Percentiles rank a stretch among this genome's conserved stretches.
These are phyloP conservation scores for Chydorus sphaericus DNA, from an alignment of 2,888 invertebrate genomes.

Conservation along the genomic window DNA sequence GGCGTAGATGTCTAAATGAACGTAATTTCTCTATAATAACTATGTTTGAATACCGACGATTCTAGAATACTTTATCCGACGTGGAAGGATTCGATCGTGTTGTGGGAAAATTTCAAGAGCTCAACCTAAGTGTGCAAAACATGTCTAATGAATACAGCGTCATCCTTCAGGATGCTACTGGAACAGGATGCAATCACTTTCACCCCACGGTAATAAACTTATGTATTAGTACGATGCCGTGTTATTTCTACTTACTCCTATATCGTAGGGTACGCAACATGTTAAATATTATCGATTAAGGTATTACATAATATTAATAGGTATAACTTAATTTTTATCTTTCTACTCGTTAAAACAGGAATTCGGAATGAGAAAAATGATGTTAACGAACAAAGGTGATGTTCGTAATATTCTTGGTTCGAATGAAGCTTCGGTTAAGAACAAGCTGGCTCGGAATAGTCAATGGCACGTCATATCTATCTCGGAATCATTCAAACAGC, in stretches of 20 bases:
- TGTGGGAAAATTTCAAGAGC: not conserved
- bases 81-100: not conserved
- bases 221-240: not conserved
- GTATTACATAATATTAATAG: too few relatives aligned
- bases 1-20: too few relatives aligned
- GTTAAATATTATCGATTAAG: too few relatives aligned
- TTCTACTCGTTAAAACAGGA: not conserved
- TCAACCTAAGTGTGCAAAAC: not conserved
- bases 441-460: not conserved
- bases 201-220: not conserved
- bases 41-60: too few relatives aligned
- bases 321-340: not conserved
- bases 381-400: not conserved
- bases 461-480: not conserved
- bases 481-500: slow-evolving; percentile 2
- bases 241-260: not conserved
- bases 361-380: not conserved
- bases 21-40: too few relatives aligned
- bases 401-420: not conserved
- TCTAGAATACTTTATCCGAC: not conserved
- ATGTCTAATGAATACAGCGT: not conserved
- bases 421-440: not conserved
- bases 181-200: not conserved
- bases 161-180: not conserved
- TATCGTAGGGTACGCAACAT: too few relatives aligned